These are phyloP conservation scores for Phallusia fumigata DNA, from an alignment of 23 tunicate genomes.

Conservation along the genomic window DNA sequence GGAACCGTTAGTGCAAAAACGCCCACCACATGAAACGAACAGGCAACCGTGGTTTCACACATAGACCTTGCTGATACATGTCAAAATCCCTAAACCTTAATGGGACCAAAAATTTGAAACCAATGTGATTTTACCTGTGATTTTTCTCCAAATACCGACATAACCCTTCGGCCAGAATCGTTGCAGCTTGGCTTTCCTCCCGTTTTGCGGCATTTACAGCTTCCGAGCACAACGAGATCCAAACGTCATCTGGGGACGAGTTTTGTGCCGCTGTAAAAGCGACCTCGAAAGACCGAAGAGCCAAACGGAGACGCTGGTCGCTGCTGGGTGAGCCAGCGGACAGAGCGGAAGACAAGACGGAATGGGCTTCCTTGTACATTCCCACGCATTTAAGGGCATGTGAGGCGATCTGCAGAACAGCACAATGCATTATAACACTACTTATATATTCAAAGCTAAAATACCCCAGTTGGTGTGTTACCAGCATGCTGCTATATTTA, in stretches of 20 bases:
- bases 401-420: neutral
- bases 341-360: neutral
- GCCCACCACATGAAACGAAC: no score
- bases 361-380: neutral
- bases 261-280: neutral
- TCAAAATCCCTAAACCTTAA: no score
- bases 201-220: neutral
- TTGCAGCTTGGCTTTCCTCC: neutral
- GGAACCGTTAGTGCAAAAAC: no score
- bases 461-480: no score
- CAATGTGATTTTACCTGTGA: slow-evolving; percentile 19
- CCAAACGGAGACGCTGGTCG: neutral
- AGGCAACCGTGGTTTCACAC: no score
- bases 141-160: slow-evolving; percentile 18
- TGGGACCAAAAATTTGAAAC: neutral
- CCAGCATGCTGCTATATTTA: no score
- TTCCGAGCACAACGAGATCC: neutral
- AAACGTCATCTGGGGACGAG: neutral
- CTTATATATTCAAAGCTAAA: no score
- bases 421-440: neutral
- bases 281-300: neutral
- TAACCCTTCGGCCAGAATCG: slow-evolving; percentile 1
- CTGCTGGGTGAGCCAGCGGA: neutral
- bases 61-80: no score
- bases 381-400: neutral